Evolutionary conservation across 2,888 invertebrate species (phyloP).

Genomic region (Drosophila setosimentum): DNA sequence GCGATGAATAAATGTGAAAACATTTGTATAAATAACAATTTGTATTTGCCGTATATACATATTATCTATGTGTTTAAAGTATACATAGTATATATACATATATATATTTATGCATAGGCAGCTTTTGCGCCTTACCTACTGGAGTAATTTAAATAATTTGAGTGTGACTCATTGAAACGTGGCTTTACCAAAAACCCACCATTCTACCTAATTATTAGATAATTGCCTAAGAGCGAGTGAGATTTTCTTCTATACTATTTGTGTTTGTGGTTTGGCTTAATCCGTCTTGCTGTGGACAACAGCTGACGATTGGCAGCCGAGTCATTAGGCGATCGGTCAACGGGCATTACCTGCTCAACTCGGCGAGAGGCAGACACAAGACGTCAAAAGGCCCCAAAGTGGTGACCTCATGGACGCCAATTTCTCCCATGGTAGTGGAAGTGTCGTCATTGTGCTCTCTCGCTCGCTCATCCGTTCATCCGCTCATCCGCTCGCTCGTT

Average conservation of each 20-base stretch:
- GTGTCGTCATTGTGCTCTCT: constrained; percentile 50
- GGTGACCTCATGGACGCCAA: constrained; percentile 54
- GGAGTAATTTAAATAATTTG: constrained; percentile 28
- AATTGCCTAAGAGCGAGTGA: neutral
- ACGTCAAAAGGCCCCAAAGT: constrained; percentile 8
- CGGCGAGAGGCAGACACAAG: neutral
- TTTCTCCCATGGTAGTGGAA: neutral
- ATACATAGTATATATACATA: neutral
- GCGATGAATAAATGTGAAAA: constrained; percentile 42
- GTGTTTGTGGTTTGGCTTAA: constrained; percentile 10
- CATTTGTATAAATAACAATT: constrained; percentile 62
- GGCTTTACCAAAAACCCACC: neutral
- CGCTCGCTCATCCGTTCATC: constrained; percentile 13
- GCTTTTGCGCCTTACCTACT: constrained; percentile 7
- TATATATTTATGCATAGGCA: neutral
- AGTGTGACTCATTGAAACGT: constrained; percentile 14
- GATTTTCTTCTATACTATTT: neutral
- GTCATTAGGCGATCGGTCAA: constrained; percentile 25
- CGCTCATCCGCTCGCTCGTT: constrained; percentile 16
- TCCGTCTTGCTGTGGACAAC: constrained; percentile 9
- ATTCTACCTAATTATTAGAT: constrained; percentile 3
- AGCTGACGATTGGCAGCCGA: constrained; percentile 5
- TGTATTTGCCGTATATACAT: constrained; percentile 19
- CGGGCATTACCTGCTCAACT: constrained; percentile 8
- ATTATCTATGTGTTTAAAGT: neutral